Evolutionary conservation across 2,113 vertebrate genomes (phyloP).

Genomic region (Accipiter virgatus): DNA sequence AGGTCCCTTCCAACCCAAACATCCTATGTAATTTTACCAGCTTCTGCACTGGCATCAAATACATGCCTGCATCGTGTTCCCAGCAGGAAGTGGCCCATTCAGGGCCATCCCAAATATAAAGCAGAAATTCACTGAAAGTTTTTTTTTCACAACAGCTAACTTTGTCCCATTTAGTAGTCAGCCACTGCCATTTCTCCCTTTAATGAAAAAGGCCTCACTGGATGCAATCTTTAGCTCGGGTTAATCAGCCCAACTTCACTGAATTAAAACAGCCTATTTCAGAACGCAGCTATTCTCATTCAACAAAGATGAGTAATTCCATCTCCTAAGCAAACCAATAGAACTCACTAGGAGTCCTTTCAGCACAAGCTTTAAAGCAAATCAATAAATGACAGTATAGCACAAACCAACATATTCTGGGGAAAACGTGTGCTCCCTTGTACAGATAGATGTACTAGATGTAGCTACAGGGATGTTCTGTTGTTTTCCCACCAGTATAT

Average conservation of each 20-base stretch:
- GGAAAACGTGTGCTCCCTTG: not conserved
- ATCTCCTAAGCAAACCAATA: not conserved
- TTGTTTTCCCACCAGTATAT: not conserved
- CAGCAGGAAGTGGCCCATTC: not conserved
- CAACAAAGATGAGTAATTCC: not conserved
- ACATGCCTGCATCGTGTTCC: rapidly evolving
- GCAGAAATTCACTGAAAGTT: not conserved
- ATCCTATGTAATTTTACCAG: not conserved
- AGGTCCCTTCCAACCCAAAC: too few species aligned
- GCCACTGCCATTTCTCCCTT: not conserved
- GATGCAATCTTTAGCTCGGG: not conserved
- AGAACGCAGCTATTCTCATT: not conserved
- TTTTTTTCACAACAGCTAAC: not conserved
- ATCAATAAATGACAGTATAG: not conserved
- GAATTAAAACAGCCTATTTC: not conserved
- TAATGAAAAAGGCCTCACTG: not conserved
- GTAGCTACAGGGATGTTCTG: not conserved
- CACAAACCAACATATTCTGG: not conserved
- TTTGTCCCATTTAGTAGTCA: not conserved
- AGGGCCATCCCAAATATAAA: not conserved
- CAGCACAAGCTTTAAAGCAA: not conserved
- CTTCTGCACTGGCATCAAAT: not conserved
- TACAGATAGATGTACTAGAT: not conserved
- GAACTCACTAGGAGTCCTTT: not conserved
- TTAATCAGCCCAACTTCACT: not conserved